A percentile compares a stretch with the other conserved stretches of the same genome.
These are phyloP conservation scores for Drosophila elegans DNA, from an alignment of 1,140 invertebrate genomes.

Conservation along the genomic window DNA sequence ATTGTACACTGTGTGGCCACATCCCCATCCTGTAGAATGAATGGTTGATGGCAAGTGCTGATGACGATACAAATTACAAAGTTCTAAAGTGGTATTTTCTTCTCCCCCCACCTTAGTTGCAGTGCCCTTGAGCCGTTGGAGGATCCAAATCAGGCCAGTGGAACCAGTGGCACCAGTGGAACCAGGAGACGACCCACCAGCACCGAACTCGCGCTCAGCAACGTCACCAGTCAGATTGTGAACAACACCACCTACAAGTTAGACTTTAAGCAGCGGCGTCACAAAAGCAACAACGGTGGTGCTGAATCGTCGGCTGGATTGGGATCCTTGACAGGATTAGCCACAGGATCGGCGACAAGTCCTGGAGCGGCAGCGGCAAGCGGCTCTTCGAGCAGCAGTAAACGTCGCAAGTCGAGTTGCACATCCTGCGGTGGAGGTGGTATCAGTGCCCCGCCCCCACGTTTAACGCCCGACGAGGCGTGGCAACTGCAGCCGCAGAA, in stretches of 20 bases:
- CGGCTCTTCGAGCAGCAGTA: slow-evolving; percentile 26
- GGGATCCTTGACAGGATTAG: slow-evolving; percentile 22
- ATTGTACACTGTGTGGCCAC: neutral
- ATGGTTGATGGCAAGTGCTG: slow-evolving; percentile 26
- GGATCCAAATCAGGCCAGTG: slow-evolving; percentile 25
- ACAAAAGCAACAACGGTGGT: slow-evolving; percentile 67
- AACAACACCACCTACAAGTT: slow-evolving; percentile 72
- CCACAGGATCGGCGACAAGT: slow-evolving; percentile 26
- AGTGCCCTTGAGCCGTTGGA: slow-evolving; percentile 58
- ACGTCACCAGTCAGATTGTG: slow-evolving; percentile 71
- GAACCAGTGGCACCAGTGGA: slow-evolving; percentile 23
- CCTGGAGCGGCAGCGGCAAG: slow-evolving; percentile 6
- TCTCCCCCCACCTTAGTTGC: slow-evolving; percentile 37
- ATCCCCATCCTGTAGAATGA: slow-evolving; percentile 27
- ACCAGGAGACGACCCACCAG: slow-evolving; percentile 49
- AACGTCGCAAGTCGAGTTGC: slow-evolving; percentile 69
- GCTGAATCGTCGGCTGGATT: slow-evolving; percentile 14
- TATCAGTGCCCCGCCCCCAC: slow-evolving; percentile 24
- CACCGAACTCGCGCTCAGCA: slow-evolving; percentile 69
- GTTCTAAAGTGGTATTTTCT: neutral
- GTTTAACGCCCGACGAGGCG: slow-evolving; percentile 64
- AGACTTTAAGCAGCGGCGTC: slow-evolving; percentile 68
- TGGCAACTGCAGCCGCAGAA: slow-evolving; percentile 75
- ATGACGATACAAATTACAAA: neutral
- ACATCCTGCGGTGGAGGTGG: slow-evolving; percentile 57